Evolutionary conservation across 2,113 vertebrate genomes (phyloP).

Genomic region (Dendropsophus ebraccatus): DNA sequence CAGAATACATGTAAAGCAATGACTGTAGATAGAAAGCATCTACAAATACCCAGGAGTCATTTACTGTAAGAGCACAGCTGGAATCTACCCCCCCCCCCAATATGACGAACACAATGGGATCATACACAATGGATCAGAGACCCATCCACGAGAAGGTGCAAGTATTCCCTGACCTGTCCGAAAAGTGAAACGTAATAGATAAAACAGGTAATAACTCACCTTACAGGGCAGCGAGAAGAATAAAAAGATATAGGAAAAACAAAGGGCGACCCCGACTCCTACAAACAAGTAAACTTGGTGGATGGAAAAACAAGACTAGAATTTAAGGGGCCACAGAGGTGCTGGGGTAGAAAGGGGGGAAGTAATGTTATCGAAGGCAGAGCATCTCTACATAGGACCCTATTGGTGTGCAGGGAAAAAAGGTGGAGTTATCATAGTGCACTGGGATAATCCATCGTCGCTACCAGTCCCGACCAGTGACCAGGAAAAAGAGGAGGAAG

Average conservation of each 20-base stretch:
- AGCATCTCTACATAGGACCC: not conserved
- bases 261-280: not conserved
- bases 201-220: not conserved
- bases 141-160: not conserved
- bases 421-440: conserved; percentile 24
- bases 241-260: not conserved
- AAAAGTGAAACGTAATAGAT: not conserved
- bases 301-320: not conserved
- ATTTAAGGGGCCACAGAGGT: conserved; percentile 1
- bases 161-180: not conserved
- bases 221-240: not conserved
- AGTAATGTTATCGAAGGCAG: conserved; percentile 21
- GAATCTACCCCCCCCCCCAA: not conserved
- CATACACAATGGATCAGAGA: not conserved
- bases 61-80: not conserved
- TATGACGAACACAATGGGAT: not conserved
- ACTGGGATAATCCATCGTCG: not conserved
- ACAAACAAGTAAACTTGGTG: conserved; percentile 6
- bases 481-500: not conserved
- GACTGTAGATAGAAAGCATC: not conserved
- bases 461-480: conserved; percentile 18
- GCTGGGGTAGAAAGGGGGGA: not conserved
- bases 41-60: too few relatives aligned
- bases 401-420: conserved; percentile 20
- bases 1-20: not conserved